Percentiles rank a stretch among this genome's conserved stretches.
Evolutionary conservation across 2,888 invertebrate genomes (phyloP).

Genomic region (Acanthoscelides obtectus): DNA sequence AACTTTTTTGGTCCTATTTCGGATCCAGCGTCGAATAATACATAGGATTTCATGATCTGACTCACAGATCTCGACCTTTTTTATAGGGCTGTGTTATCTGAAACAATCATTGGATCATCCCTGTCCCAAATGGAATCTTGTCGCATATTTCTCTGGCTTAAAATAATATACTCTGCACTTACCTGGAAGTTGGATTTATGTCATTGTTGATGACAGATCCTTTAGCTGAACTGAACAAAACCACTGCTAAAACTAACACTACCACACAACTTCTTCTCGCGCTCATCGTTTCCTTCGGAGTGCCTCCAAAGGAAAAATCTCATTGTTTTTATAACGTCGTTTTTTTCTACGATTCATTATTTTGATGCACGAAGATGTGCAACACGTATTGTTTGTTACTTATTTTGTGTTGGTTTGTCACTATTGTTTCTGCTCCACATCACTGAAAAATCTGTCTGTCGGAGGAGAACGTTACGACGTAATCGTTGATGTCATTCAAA

Average conservation of each 20-base stretch:
- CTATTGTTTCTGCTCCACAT: slow-evolving; percentile 31
- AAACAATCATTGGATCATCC: too few species aligned
- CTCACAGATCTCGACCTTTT: too few species aligned
- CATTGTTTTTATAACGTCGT: background rate
- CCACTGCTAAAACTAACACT: slow-evolving; percentile 1
- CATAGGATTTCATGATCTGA: too few species aligned
- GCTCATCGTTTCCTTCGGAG: background rate
- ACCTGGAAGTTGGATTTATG: background rate
- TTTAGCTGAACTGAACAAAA: background rate
- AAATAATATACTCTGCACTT: too few species aligned
- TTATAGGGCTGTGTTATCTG: too few species aligned
- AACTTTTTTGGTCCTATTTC: too few species aligned
- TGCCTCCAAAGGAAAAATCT: background rate
- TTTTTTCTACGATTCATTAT: background rate
- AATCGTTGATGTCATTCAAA: background rate
- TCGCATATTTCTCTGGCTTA: too few species aligned
- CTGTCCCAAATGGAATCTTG: too few species aligned
- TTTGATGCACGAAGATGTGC: background rate
- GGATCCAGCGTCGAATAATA: too few species aligned
- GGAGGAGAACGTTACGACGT: background rate
- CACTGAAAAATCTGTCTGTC: slow-evolving; percentile 21
- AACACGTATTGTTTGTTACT: background rate
- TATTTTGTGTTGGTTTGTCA: slow-evolving; percentile 19
- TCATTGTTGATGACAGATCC: background rate
- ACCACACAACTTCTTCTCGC: background rate